Percentiles rank a stretch among this genome's conserved stretches.
Evolutionary conservation across 2,888 invertebrate genomes (phyloP).

Genomic region (Subacronicta megacephala): DNA sequence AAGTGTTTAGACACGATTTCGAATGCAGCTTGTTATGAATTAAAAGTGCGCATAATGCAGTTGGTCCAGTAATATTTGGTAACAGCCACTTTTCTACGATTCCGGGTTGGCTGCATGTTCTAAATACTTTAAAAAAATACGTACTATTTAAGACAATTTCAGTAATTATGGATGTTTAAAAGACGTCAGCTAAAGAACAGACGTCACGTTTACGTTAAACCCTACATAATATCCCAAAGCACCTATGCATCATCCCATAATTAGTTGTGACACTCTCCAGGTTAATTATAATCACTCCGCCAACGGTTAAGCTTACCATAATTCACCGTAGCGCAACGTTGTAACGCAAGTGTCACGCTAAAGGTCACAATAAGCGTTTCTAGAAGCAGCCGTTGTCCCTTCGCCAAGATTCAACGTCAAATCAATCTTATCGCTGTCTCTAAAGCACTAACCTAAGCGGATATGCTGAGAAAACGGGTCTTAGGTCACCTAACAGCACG

Average conservation of each 20-base stretch:
- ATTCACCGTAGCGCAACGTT: constrained; percentile 35
- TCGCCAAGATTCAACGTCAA: constrained; percentile 57
- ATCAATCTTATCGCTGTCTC: constrained; percentile 66
- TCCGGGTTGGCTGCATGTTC: constrained; percentile 45
- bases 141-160: background rate
- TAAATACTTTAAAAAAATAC: constrained; percentile 31
- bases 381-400: constrained; percentile 51
- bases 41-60: constrained; percentile 57
- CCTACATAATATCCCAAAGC: constrained; percentile 14
- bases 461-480: constrained; percentile 71
- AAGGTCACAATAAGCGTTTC: constrained; percentile 59
- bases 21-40: constrained; percentile 52
- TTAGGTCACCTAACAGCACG: constrained; percentile 75
- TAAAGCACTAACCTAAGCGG: constrained; percentile 62
- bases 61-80: constrained; percentile 38
- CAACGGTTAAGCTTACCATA: constrained; percentile 36
- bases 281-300: constrained; percentile 37
- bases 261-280: constrained; percentile 21
- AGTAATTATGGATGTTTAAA: background rate
- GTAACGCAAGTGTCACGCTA: constrained; percentile 44
- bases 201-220: constrained; percentile 2
- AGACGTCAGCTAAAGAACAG: constrained; percentile 14
- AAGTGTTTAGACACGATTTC: constrained; percentile 41
- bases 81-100: constrained; percentile 26
- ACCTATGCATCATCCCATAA: constrained; percentile 30